Percentiles rank a stretch among this genome's conserved stretches.
These are phyloP conservation scores for Drosophila flavopinicola DNA, from an alignment of 2,888 invertebrate species.

Conservation along the genomic window DNA sequence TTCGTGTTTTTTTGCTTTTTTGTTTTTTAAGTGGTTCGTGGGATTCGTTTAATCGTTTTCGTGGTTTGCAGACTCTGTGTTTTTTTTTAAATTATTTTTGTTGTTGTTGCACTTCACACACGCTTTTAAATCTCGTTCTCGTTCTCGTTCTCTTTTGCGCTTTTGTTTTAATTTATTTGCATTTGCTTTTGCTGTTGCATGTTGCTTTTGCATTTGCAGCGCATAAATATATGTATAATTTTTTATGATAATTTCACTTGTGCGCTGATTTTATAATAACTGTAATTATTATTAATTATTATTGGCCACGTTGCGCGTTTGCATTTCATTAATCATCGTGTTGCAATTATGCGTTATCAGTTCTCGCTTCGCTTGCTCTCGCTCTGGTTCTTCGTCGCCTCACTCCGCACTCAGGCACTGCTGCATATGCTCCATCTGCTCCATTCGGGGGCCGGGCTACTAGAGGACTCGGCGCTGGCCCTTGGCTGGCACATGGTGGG, in stretches of 20 bases:
- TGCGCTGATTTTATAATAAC: constrained; percentile 34
- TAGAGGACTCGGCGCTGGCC: constrained; percentile 46
- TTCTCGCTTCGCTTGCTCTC: constrained; percentile 4
- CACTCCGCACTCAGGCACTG: too few species aligned
- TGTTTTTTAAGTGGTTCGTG: not conserved
- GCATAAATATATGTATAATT: constrained; percentile 22
- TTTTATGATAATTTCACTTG: constrained; percentile 30
- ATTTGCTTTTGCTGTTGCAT: constrained; percentile 37
- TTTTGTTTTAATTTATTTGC: constrained; percentile 39
- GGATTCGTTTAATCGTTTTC: not conserved
- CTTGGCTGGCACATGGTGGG: constrained; percentile 33
- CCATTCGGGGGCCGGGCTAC: constrained; percentile 21
- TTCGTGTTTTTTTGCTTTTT: too few species aligned
- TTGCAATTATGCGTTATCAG: constrained; percentile 49
- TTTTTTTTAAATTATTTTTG: too few species aligned
- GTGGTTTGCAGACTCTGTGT: not conserved
- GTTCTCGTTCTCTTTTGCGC: constrained; percentile 24
- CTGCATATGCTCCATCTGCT: constrained; percentile 19
- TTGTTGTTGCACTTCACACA: constrained; percentile 16
- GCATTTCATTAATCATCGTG: constrained; percentile 59
- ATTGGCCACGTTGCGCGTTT: constrained; percentile 62
- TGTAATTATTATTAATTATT: constrained; percentile 63
- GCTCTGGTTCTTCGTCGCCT: not conserved
- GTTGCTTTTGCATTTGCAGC: constrained; percentile 37
- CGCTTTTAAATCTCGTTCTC: constrained; percentile 5